Evolutionary conservation across 2,797 vertebrate genomes (phyloP), one percentile per base, ranked within the genome.

Genomic region (Tympanoctomys barrerae): DNA sequence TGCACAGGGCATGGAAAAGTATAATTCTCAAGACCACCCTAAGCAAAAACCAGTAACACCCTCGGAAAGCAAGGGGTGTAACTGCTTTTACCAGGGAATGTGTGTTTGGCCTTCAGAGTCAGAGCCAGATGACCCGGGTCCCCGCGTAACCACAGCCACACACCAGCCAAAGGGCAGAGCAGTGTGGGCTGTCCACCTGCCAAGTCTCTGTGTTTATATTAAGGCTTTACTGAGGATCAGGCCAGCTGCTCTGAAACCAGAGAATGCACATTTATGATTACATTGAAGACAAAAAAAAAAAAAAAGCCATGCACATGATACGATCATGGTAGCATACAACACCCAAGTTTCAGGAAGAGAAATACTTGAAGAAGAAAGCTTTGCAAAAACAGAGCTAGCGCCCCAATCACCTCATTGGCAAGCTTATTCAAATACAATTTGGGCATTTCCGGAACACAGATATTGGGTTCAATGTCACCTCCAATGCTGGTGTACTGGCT

Each of bases 281-380:
- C 3, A 11, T 0, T 16, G 49, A 54, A 62, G 26, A 49, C 54
- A 57, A 70, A 61, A 26, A 61, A 70, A 46, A 21, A 54, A 21
- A 22, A 46, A 28, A 61, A 77, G 0, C 31, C 21, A 1, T 0
- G 8, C 2, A 0, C 3, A 16, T 0, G 39, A 77, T 13, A 59
- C 3, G 3, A 4, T 26, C 33, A 4, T 0, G 3, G 33, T 4
- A 0, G 10, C 7, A 7, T 0, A 5, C 2, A 8, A 3, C 1
- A 6, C 0, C 5, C 54, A 80, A 31, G 22, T 24, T 66, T 57
- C 2, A 33, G 46, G 84, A 73, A 10, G 26, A 52, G 78, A 49
- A 28, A 28, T 49, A 66, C 0, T 8, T 31, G 39, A n/a, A 31
- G 81, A 64, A 49, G 31, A 62, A 62, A 86, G 54, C 10, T 57